Conservation (phyloP, 1,140 invertebrate genomes). For the Neotoxoptera formosana region DNA sequence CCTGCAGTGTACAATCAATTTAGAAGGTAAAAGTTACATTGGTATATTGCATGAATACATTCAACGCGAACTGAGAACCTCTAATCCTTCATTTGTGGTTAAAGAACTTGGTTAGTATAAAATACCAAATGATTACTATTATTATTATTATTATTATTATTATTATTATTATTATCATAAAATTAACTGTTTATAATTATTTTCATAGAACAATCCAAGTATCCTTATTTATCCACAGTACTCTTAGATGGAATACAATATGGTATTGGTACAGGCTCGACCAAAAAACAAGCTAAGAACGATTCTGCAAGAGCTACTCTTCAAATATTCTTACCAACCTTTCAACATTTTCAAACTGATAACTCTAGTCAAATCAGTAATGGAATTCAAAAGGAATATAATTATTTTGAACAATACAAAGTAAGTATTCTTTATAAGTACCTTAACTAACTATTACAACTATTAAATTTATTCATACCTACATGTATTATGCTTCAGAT, state of each 20-base stretch:
- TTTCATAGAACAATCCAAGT: conserved; percentile 83
- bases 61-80: conserved; percentile 90
- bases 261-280: conserved; percentile 89
- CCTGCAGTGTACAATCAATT: conserved; percentile 87
- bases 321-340: conserved; percentile 92
- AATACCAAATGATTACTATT: neutral
- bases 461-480: neutral
- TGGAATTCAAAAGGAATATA: conserved; percentile 29
- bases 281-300: conserved; percentile 94
- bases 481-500: conserved; percentile 68
- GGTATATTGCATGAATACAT: conserved; percentile 97
- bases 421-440: conserved; percentile 50
- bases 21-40: conserved; percentile 90
- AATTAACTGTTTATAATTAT: neutral
- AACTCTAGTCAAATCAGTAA: neutral
- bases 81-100: conserved; percentile 86
- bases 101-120: conserved; percentile 78
- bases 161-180: too few relatives aligned
- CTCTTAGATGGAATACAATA: conserved; percentile 92
- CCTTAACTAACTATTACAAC: neutral
- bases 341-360: conserved; percentile 67
- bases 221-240: conserved; percentile 91
- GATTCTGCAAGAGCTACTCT: conserved; percentile 89
- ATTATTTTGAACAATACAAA: conserved; percentile 22
- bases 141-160: too few relatives aligned